Evolutionary conservation across 2,888 invertebrate species (phyloP).

Genomic region (Campoplex nolae): DNA sequence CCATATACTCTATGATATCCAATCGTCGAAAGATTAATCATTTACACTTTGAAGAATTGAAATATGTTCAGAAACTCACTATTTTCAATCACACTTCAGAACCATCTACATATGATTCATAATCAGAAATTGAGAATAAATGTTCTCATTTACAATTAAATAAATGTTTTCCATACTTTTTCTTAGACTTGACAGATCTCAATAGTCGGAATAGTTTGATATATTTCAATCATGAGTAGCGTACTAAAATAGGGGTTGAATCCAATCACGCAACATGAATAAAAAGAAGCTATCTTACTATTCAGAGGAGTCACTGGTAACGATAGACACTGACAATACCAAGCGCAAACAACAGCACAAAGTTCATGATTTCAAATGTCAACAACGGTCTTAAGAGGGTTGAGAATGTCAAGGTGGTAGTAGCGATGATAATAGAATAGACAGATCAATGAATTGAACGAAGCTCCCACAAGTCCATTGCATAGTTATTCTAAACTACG

Average conservation of each 20-base stretch:
- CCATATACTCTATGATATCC: too few species aligned
- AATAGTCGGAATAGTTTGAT: not conserved
- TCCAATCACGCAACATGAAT: not conserved
- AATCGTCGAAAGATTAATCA: too few species aligned
- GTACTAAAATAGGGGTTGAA: not conserved
- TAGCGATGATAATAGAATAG: slow-evolving; percentile 30
- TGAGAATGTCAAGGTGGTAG: slow-evolving; percentile 46
- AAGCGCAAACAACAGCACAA: slow-evolving; percentile 6
- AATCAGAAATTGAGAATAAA: too few species aligned
- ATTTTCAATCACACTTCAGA: too few species aligned
- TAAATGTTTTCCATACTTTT: too few species aligned
- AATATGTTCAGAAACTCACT: too few species aligned
- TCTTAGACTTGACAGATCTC: not conserved
- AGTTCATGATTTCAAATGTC: slow-evolving; percentile 51
- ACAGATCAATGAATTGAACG: slow-evolving; percentile 43
- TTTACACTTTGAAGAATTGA: too few species aligned
- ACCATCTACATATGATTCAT: too few species aligned
- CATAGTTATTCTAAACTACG: slow-evolving; percentile 18
- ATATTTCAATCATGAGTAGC: not conserved
- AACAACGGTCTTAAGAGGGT: slow-evolving; percentile 23
- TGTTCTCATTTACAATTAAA: too few species aligned
- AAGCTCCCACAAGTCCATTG: slow-evolving; percentile 18
- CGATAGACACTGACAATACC: not conserved
- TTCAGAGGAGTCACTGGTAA: slow-evolving; percentile 5
- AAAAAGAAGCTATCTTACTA: slow-evolving; percentile 8